Base-by-base conservation (phyloP, 2,888 invertebrate genomes). In the Papilio elwesi region DNA sequence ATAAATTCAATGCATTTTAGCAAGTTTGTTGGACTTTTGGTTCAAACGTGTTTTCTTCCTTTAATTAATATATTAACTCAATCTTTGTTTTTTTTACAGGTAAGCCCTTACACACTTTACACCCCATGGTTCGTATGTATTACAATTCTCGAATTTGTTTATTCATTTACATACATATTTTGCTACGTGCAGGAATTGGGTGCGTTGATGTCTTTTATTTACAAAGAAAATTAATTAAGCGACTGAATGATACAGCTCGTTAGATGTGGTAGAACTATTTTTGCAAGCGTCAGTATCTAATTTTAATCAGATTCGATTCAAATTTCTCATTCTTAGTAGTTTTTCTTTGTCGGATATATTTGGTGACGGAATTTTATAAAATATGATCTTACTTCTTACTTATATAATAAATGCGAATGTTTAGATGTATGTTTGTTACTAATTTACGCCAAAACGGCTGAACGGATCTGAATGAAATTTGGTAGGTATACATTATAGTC, bases 151-250 rank as follows among this genome's bases (percentile, higher is more conserved):
- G 52, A 15, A 52, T 52, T 52, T 53, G 52, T 15, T 10, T 52
- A 26, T 1, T 26, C 4, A 26, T 26, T 26, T 26, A 26, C 26
- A 26, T 26, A 26, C 26, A 26, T 26, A 26, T 26, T 26, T 26
- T 26, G 4, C 2, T 2, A 1, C 4, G 26, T 26, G 26, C 26
- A 26, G 52, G 15, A 52, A 10, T 53, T 15, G 15, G 15, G 52
- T 53, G 52, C 52, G 52, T 53, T 53, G 15, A 53, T 53, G 52
- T 53, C 52, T 53, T 52, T 52, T 53, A 15, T 53, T 53, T 15
- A 53, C 8, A 8, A 53, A 53, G 10, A 53, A 15, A 26, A 26
- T 26, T 26, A 49, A 12, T 49, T 49, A 48, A 48, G 47, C 10
- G 48, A 10, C 12, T 48, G 10, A 48, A 0, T 49, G 49, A 49